Evolutionary conservation across 2,113 vertebrate species (phyloP), one percentile per base, ranked within the genome.

Genomic region (Columba livia): DNA sequence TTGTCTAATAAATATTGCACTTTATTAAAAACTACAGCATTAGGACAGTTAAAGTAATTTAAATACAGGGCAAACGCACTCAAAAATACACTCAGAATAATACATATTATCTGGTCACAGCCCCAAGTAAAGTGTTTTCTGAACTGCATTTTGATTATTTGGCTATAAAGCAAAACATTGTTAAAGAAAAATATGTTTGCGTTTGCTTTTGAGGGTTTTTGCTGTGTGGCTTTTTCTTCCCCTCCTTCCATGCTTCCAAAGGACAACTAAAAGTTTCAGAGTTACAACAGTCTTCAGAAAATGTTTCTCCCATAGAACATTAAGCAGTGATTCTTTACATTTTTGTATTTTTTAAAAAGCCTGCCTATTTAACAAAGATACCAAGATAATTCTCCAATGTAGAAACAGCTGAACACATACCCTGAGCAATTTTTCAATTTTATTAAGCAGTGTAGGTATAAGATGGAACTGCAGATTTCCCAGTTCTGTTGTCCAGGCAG

Each of bases 401-500:
- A 73, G 38, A 75, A 80, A 58, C 16, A 95, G 77, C 24, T 69
- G 48, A 88, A 72, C 28, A 96, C 97, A 70, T 97, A 99, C 99
- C 98, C 98, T 98, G 91, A 99, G 99, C 95, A 99, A 98, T 93
- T 99, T 99, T 96, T 99, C 99, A 80, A 99, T 99, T 95, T 99
- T 99, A 88, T 93, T 98, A 93, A 99, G 98, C 81, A 99, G 98
- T 26, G 99, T 99, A 85, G 99, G 99, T 93, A 99, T 98, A 73
- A 99, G 99, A 92, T 99, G 98, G 79, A 98, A 98, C 92, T 99
- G 98, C 85, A 99, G 95, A 75, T 98, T 99, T 83, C 99, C 99
- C 88, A 99, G 97, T 96, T 99, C 99, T 88, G 99, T 99, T 57
- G 99, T 99, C 99, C 99, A 99, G 70, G 99, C 99, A 93, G 99